These are phyloP conservation scores for Hyposoter dolosus DNA, from an alignment of 2,888 invertebrate genomes.

Conservation along the genomic window DNA sequence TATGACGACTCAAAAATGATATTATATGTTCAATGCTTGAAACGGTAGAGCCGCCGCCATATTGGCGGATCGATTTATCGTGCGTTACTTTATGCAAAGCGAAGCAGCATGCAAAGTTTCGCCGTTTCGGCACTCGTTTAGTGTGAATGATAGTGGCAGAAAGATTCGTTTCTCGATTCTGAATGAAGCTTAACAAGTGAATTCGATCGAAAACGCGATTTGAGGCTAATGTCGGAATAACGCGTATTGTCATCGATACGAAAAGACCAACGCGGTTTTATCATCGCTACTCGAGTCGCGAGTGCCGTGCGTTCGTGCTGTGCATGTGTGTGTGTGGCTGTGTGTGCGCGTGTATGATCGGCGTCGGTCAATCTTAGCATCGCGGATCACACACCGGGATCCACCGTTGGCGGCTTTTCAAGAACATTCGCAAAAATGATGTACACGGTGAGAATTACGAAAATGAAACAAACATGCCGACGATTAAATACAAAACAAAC, in stretches of 20 bases:
- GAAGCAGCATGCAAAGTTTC: constrained; percentile 5
- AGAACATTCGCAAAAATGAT: constrained; percentile 83
- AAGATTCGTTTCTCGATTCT: not conserved
- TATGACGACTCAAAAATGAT: not conserved
- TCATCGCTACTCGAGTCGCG: constrained; percentile 11
- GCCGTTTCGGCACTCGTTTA: not conserved
- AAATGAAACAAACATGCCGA: not conserved
- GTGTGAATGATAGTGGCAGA: not conserved
- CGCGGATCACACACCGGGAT: constrained; percentile 48
- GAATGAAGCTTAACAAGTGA: not conserved
- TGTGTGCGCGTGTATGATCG: constrained; percentile 23
- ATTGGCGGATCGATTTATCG: constrained; percentile 62
- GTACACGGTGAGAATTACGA: constrained; percentile 85
- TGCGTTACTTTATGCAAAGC: constrained; percentile 21
- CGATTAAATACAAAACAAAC: not conserved
- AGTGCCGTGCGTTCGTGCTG: not conserved
- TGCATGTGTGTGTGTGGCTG: not conserved
- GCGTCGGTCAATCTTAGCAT: constrained; percentile 56
- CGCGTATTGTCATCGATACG: not conserved
- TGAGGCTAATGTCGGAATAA: constrained; percentile 16
- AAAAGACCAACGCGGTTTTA: constrained; percentile 12
- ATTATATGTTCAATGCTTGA: constrained; percentile 4
- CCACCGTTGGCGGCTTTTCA: constrained; percentile 44
- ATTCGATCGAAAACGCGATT: not conserved
- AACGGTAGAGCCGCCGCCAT: constrained; percentile 58